phyloP scores from a whole-genome alignment of 23 tunicate genomes.

The Halocynthia roretzi region DNA sequence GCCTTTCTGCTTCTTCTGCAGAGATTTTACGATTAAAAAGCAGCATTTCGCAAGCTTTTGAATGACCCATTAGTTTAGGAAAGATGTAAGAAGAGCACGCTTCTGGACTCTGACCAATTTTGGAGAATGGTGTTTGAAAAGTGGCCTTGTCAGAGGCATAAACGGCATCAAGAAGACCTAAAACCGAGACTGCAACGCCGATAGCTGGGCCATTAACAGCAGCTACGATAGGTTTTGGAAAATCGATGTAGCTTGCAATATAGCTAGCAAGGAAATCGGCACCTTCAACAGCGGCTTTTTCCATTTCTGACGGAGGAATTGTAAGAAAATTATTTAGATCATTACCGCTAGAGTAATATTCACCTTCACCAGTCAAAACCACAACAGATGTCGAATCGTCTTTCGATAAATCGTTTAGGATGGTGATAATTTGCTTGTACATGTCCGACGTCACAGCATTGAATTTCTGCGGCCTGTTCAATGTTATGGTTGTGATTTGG shows the following conservation, averaged over 20 bases:
- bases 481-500: slow-evolving; percentile 43
- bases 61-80: slow-evolving; percentile 95
- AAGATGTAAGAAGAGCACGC: slow-evolving; percentile 92
- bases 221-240: slow-evolving; percentile 93
- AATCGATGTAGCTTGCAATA: slow-evolving; percentile 80
- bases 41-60: slow-evolving; percentile 92
- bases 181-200: slow-evolving; percentile 86
- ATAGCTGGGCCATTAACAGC: slow-evolving; percentile 98
- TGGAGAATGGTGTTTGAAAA: slow-evolving; percentile 83
- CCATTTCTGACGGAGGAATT: slow-evolving; percentile 65
- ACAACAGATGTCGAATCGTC: slow-evolving; percentile 44
- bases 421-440: slow-evolving; percentile 77
- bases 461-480: slow-evolving; percentile 75
- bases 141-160: slow-evolving; percentile 78
- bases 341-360: slow-evolving; percentile 95
- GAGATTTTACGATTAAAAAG: slow-evolving; percentile 55
- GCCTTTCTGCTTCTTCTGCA: slow-evolving; percentile 57
- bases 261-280: slow-evolving; percentile 15
- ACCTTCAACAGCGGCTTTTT: slow-evolving; percentile 26
- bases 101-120: slow-evolving; percentile 92
- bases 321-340: slow-evolving; percentile 71
- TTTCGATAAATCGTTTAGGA: slow-evolving; percentile 48
- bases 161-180: slow-evolving; percentile 88
- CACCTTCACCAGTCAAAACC: slow-evolving; percentile 90
- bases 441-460: slow-evolving; percentile 77